A percentile compares a stretch with the other conserved stretches of the same genome.
Evolutionary conservation across 2,113 vertebrate species (phyloP).

Genomic region (Emydura subglobosa): DNA sequence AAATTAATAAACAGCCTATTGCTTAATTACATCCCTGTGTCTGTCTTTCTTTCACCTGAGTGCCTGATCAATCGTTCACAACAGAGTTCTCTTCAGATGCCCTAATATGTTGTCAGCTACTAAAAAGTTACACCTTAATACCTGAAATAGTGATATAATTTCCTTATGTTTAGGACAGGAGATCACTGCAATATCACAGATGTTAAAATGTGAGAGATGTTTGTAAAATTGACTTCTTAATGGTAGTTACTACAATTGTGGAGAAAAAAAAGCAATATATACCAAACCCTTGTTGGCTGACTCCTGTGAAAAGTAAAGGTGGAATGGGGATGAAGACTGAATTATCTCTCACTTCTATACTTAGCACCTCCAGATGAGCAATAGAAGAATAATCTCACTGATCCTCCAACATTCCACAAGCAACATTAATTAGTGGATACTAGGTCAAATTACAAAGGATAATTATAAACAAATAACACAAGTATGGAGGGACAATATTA

Average conservation of each 20-base stretch:
- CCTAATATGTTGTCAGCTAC: not conserved
- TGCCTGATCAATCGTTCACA: not conserved
- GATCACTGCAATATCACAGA: not conserved
- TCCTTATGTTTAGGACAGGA: not conserved
- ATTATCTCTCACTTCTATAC: not conserved
- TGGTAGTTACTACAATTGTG: not conserved
- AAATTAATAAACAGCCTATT: not conserved
- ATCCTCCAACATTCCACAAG: not conserved
- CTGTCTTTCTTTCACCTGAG: not conserved
- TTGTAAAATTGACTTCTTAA: not conserved
- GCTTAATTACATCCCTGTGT: not conserved
- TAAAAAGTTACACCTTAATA: not conserved
- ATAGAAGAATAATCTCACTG: not conserved
- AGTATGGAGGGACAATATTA: too few species aligned
- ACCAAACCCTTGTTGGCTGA: rapidly evolving
- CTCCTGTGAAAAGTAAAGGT: not conserved
- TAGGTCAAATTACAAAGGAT: too few species aligned
- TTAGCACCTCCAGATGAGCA: not conserved
- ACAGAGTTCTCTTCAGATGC: not conserved
- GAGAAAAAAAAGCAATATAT: not conserved
- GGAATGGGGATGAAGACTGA: not conserved
- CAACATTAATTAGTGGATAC: rapidly evolving
- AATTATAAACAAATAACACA: too few species aligned
- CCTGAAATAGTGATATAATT: not conserved
- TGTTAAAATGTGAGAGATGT: not conserved